Evolutionary conservation across 2,888 invertebrate species (phyloP), one percentile per base, ranked within the genome.

Genomic region (Monopis laevigella): DNA sequence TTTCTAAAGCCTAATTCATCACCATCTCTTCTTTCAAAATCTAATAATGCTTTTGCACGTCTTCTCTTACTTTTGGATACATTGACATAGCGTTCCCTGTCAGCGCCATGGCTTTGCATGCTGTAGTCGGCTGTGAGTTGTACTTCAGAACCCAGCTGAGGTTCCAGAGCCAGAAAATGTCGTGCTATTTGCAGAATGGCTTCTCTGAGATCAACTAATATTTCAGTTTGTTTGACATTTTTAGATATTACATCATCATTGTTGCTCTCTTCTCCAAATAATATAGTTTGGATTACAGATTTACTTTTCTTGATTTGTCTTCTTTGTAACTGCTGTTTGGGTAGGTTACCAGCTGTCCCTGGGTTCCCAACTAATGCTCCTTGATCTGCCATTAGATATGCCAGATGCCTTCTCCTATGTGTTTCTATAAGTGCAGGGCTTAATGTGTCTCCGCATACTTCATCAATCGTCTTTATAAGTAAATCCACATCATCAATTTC

Each of bases 1-100:
- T 96, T 98, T 40, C 97, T 86, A 70, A 99, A 99, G 6, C 98
- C 98, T 41, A 99, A 74, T 70, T 99, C 99, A 80, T 99, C 98
- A 51, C 98, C 98, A 73, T 98, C 98, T 61, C 96, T 92, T 48
- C 98, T 84, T 71, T 98, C 98, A 82, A 99, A 99, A 80, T 98
- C 98, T 54, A 98, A 82, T 46, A 99, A 77, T 1, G 98, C 98
- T 72, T 98, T 96, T 2, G 98, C 98, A 50, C 98, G 83, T 48
- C 96, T 84, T 53, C 90, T 89, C 46, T 96, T 87, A 52, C 90
- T 92, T 54, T 90, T 84, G 2, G 94, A 92, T 1, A 94, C 95
- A 73, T 93, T 93, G n/a, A 96, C 89, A 65, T 96, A 98, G 66
- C 92, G 91, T 55, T 96, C 94, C 68, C 96, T 90, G 68, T 98